A percentile compares a stretch with the other conserved stretches of the same genome.
Conservation (phyloP, 2,888 invertebrate genomes). For the Abscondita cerata region DNA sequence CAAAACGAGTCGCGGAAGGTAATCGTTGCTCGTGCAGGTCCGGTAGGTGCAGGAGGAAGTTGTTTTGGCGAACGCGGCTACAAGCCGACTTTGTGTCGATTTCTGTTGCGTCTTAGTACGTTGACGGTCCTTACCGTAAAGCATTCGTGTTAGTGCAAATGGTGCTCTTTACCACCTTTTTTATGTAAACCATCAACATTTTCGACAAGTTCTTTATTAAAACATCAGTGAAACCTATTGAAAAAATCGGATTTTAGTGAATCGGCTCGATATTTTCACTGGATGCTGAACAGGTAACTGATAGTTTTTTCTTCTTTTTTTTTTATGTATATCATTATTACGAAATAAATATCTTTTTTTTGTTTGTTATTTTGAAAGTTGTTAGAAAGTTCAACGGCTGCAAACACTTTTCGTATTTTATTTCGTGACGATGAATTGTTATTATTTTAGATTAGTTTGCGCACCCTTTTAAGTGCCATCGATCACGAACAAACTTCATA, state of each 20-base stretch:
- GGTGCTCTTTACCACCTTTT: background rate
- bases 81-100: background rate
- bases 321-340: background rate
- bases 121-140: background rate
- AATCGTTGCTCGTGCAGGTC: constrained; percentile 5
- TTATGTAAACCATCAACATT: background rate
- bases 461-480: background rate
- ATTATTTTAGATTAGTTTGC: constrained; percentile 4
- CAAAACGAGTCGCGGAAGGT: constrained; percentile 11
- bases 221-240: background rate
- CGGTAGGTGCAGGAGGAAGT: constrained; percentile 11
- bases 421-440: constrained; percentile 1
- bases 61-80: constrained; percentile 1
- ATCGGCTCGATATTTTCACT: background rate
- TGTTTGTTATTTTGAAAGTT: background rate
- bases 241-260: background rate
- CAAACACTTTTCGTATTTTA: background rate
- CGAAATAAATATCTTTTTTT: too few relatives aligned
- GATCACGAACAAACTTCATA: background rate
- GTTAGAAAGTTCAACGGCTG: constrained; percentile 7
- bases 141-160: background rate
- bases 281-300: constrained; percentile 6
- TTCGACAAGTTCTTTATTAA: background rate
- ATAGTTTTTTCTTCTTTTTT: constrained; percentile 4
- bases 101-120: constrained; percentile 2